Conservation (phyloP, 37 sponge, comb jelly and placozoan species). For the Oopsacas minuta region DNA sequence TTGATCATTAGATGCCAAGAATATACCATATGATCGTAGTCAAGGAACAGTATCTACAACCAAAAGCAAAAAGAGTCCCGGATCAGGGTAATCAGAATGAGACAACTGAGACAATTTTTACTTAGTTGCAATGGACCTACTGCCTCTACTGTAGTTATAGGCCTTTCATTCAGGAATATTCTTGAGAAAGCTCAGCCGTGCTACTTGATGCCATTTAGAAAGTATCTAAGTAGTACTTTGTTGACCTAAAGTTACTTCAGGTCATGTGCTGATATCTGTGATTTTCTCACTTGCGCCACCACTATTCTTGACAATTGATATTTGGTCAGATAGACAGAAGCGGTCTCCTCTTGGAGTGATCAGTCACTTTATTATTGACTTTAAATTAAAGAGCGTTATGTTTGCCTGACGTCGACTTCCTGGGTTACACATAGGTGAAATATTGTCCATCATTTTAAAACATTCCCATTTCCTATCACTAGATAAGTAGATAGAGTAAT, state of each 20-base stretch:
- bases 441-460: background rate
- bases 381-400: background rate
- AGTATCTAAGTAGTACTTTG: background rate
- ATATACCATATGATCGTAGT: background rate
- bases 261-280: background rate
- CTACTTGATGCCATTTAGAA: background rate
- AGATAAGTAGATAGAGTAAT: background rate
- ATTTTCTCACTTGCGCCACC: no score
- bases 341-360: constrained; percentile 7
- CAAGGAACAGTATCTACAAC: background rate
- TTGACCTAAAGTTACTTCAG: background rate
- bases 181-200: background rate
- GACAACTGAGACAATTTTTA: background rate
- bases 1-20: background rate
- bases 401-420: no score
- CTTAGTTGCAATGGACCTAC: background rate
- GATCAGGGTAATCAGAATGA: background rate
- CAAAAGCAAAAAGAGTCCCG: background rate
- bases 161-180: background rate
- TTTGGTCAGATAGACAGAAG: constrained; percentile 26
- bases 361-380: constrained; percentile 20
- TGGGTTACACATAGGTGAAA: background rate
- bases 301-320: constrained; percentile 16
- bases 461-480: background rate
- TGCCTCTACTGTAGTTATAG: background rate